These are phyloP conservation scores for Hystrix brachyura DNA, from an alignment of 2,113 vertebrate species.

Conservation along the genomic window DNA sequence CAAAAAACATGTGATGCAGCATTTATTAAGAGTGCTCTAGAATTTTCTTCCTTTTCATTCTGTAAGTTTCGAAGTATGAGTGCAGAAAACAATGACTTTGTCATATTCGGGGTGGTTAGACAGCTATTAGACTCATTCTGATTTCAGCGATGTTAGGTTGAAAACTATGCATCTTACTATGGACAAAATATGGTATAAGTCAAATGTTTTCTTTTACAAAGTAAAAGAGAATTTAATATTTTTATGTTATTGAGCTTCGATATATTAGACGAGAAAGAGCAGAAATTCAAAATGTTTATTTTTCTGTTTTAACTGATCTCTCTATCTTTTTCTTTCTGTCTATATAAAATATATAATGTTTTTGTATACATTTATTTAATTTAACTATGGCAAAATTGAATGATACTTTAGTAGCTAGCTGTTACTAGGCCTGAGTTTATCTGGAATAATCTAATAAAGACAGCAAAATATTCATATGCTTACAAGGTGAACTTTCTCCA, in stretches of 20 bases:
- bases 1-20: not conserved
- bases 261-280: not conserved
- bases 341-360: not conserved
- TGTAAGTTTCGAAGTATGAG: not conserved
- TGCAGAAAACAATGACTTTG: not conserved
- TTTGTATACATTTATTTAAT: not conserved
- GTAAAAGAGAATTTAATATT: not conserved
- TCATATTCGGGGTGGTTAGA: not conserved
- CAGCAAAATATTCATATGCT: slow-evolving; percentile 25
- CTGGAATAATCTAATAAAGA: slow-evolving; percentile 40
- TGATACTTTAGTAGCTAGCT: slow-evolving; percentile 22
- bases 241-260: not conserved
- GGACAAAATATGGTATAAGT: not conserved
- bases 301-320: not conserved
- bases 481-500: slow-evolving; percentile 5
- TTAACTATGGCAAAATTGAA: not conserved
- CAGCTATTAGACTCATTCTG: not conserved
- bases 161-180: not conserved
- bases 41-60: slow-evolving; percentile 11
- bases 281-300: slow-evolving; percentile 63
- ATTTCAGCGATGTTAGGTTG: slow-evolving; percentile 37
- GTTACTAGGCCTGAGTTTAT: not conserved
- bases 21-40: not conserved
- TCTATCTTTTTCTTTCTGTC: not conserved
- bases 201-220: slow-evolving; percentile 13